These are phyloP conservation scores for Mormyrops boulengeri DNA, from an alignment of 2,797 vertebrate species.

Conservation along the genomic window DNA sequence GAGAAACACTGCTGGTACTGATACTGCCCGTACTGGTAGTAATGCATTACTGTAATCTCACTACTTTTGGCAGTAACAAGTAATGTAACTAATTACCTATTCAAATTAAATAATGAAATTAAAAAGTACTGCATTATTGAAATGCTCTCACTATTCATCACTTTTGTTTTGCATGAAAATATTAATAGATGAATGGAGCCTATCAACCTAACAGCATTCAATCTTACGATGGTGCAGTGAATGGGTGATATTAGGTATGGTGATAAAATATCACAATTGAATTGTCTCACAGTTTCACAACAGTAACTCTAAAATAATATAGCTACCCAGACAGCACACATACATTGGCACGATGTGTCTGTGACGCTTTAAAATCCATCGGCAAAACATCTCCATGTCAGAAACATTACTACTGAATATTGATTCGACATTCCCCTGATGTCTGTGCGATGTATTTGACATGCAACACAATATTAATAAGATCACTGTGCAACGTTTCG, in stretches of 20 bases:
- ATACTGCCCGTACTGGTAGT: neutral
- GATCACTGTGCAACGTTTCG: no score
- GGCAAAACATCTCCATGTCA: neutral
- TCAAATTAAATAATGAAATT: neutral
- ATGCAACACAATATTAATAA: no score
- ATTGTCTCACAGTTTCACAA: neutral
- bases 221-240: neutral
- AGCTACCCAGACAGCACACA: no score
- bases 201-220: neutral
- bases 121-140: neutral
- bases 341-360: neutral
- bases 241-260: neutral
- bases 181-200: neutral
- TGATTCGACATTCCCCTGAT: neutral
- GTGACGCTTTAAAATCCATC: neutral
- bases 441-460: no score
- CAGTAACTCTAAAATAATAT: no score
- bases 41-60: neutral
- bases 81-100: neutral
- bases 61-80: neutral
- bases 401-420: neutral
- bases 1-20: neutral
- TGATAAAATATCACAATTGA: neutral
- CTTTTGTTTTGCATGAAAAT: neutral
- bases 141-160: neutral